Conservation (phyloP, 2,797 vertebrate genomes). For the Pangasius djambal region DNA sequence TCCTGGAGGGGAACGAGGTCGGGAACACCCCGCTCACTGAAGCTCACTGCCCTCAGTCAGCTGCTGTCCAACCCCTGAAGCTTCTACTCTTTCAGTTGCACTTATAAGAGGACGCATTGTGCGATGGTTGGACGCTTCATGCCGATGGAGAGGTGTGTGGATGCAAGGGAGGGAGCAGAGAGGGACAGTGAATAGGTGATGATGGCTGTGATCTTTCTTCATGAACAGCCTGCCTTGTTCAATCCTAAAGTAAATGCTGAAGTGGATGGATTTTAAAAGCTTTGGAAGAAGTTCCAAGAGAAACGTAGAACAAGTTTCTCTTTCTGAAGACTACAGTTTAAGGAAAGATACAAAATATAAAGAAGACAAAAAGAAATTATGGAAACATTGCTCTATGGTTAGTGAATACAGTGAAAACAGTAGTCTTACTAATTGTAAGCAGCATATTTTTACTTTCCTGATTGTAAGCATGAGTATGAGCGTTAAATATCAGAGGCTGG, state of each 20-base stretch:
- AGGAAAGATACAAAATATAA: not conserved
- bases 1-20: constrained; percentile 44
- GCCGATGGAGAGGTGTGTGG: constrained; percentile 23
- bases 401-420: not conserved
- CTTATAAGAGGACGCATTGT: constrained; percentile 36
- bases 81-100: constrained; percentile 4
- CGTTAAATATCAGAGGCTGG: not conserved
- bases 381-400: not conserved
- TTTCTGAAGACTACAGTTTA: not conserved
- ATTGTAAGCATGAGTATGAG: not conserved
- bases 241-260: constrained; percentile 5
- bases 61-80: constrained; percentile 16
- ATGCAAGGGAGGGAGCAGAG: constrained; percentile 11
- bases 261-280: constrained; percentile 10
- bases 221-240: constrained; percentile 36
- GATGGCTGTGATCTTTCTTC: constrained; percentile 44
- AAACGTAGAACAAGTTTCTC: not conserved
- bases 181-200: constrained; percentile 36
- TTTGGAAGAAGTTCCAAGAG: not conserved
- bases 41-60: not conserved
- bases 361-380: not conserved
- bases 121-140: constrained; percentile 22
- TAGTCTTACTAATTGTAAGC: not conserved
- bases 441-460: not conserved
- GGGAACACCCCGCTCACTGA: constrained; percentile 49